Conservation (phyloP, 2,113 vertebrate species). For the Cygnus buccinator region DNA sequence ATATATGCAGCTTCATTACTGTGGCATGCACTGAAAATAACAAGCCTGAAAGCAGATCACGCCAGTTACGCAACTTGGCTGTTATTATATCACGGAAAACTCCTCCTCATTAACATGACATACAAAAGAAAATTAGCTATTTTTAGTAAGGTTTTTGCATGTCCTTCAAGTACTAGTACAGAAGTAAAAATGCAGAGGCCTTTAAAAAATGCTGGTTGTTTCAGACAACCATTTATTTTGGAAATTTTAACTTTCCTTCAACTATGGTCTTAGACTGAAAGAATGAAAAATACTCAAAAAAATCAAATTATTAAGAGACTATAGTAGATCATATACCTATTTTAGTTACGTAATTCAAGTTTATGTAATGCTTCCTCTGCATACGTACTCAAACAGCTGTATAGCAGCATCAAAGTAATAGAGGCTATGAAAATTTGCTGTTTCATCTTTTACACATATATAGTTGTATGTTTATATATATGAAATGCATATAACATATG, state of each 20-base stretch:
- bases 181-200: neutral
- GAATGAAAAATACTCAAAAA: neutral
- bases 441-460: neutral
- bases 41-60: neutral
- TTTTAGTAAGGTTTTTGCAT: neutral
- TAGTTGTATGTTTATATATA: neutral
- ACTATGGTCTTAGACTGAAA: neutral
- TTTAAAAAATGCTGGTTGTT: neutral
- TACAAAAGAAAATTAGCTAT: neutral
- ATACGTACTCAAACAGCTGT: neutral
- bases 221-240: neutral
- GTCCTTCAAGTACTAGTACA: neutral
- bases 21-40: neutral
- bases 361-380: neutral
- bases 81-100: neutral
- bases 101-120: neutral
- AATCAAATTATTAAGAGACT: neutral
- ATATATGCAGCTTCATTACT: fast-evolving
- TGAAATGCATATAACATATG: neutral
- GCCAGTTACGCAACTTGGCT: neutral
- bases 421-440: neutral
- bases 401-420: neutral
- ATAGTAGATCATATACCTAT: neutral
- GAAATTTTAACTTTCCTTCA: neutral
- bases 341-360: neutral